phyloP scores from a whole-genome alignment of 2,113 vertebrate species.

The Lepus americanus region DNA sequence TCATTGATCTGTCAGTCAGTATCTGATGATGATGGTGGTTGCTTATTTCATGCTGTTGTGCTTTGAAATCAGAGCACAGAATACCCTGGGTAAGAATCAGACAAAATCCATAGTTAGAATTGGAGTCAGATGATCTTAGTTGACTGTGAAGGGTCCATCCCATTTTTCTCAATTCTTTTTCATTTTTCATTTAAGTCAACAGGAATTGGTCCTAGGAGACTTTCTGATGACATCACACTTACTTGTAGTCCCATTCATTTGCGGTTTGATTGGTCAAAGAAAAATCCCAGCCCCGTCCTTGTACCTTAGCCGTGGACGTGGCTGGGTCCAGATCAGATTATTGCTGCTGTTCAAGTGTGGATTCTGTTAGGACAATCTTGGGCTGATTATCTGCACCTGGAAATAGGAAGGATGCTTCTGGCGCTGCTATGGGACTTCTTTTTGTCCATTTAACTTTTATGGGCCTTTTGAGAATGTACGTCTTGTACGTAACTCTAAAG shows the following conservation, averaged over 20 bases:
- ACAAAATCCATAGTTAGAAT: not conserved
- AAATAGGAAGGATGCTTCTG: not conserved
- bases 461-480: not conserved
- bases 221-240: not conserved
- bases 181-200: not conserved
- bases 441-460: slow-evolving; percentile 1
- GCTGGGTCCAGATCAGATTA: not conserved
- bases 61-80: not conserved
- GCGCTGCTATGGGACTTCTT: not conserved
- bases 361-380: not conserved
- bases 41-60: not conserved
- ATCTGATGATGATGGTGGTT: not conserved
- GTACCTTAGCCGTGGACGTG: not conserved
- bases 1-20: not conserved
- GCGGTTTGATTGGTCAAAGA: not conserved
- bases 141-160: not conserved
- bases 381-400: not conserved
- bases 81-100: not conserved
- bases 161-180: not conserved
- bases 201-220: slow-evolving; percentile 30
- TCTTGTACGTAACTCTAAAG: not conserved
- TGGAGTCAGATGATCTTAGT: not conserved
- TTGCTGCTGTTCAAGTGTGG: not conserved
- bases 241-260: not conserved
- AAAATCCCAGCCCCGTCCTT: not conserved